Base-by-base conservation (phyloP, 92 coral and sea anemone species). In the Porites lobata region DNA sequence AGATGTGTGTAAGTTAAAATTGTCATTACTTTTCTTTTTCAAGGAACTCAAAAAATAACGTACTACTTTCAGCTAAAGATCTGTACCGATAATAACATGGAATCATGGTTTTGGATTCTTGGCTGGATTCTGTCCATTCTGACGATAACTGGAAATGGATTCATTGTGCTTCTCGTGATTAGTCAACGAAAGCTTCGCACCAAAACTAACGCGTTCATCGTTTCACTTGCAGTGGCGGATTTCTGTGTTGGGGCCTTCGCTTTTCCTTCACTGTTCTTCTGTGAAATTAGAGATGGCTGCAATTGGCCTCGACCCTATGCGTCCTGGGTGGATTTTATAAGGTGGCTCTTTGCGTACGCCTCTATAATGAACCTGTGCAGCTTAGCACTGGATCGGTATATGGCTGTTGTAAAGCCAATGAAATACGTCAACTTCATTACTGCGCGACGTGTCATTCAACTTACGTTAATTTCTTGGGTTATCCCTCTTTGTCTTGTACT, bases 341-440 rank as follows among this genome's bases (percentile, higher is more conserved):
- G 81, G 8, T 59, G 64, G 47, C 64, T 56, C 9, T 77, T 77
- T 7, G 52, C 43, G 1, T 76, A 76, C 22, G 63, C 65, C 7
- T 76, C 80, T 29, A 47, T 76, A 19, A 54, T 66, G 22, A 75
- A 76, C 80, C 10, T 76, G 80, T 76, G 80, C 20, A 19, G 65
- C 18, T 19, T 76, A 62, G 61, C 58, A 21, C 12, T 24, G 8
- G 80, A 76, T 14, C 80, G 80, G 22, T 72, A 72, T 22, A 38
- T 47, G 3, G 47, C 76, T 11, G 24, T 72, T 43, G 57, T 15
- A 8, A 72, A 72, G 21, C 76, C 76, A 6, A 8, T 72, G 7
- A 47, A 72, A 15, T 38, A 72, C 57, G 19, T 56, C 7, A 76
- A 51, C 8, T 5, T 22, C 1, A 56, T 76, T 11, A 76, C 64